A percentile compares a stretch with the other conserved stretches of the same genome.
Conservation (phyloP, 2,113 vertebrate genomes). For the Anarrhichthys ocellatus region DNA sequence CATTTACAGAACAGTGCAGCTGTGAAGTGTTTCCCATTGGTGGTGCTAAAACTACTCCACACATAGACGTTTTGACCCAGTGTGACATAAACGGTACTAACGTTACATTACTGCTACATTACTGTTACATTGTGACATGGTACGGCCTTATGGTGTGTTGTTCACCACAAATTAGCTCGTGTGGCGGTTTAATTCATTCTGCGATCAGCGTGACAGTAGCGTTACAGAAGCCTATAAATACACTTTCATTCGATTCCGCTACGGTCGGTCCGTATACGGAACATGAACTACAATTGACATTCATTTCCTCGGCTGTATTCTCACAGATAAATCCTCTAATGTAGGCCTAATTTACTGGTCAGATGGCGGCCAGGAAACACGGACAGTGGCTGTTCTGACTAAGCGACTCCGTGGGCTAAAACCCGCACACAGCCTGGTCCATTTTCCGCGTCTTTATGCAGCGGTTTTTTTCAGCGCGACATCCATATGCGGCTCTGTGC, state of each 20-base stretch:
- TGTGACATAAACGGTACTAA: conserved; percentile 15
- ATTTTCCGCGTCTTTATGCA: conserved; percentile 66
- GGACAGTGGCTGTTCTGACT: neutral
- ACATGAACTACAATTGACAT: neutral
- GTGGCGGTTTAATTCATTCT: conserved; percentile 29
- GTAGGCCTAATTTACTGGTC: conserved; percentile 16
- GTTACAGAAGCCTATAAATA: conserved; percentile 9
- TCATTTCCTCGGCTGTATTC: neutral
- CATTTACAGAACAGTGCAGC: conserved; percentile 42
- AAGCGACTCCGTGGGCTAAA: neutral
- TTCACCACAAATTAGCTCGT: neutral
- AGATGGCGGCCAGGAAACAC: neutral
- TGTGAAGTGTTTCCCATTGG: conserved; percentile 58
- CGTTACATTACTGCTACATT: neutral
- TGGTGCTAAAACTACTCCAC: conserved; percentile 55
- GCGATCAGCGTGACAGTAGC: conserved; percentile 1
- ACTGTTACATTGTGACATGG: conserved; percentile 15
- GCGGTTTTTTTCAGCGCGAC: conserved; percentile 49
- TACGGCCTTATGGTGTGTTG: neutral
- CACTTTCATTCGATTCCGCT: conserved; percentile 13
- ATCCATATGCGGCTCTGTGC: conserved; percentile 54
- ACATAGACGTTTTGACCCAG: conserved; percentile 29
- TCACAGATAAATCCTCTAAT: neutral
- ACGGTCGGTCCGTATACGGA: neutral
- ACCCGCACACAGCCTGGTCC: conserved; percentile 38